Conservation (phyloP, 2,888 invertebrate genomes). For the Plebejus anna region DNA sequence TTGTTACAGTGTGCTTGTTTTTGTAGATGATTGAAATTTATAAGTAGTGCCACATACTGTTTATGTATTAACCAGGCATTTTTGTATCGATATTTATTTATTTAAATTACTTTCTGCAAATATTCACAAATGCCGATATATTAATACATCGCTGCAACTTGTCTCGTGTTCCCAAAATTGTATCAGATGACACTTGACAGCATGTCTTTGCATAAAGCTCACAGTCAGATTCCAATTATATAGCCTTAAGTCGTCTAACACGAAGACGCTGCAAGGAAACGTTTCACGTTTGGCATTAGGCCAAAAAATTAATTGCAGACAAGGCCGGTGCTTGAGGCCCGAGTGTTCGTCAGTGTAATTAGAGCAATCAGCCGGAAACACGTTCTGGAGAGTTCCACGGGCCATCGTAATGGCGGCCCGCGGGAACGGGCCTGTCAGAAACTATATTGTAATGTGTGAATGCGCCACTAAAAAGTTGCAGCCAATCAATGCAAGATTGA, state of each 20-base stretch:
- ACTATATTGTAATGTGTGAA: neutral
- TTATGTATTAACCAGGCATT: too few species aligned
- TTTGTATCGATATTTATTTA: too few species aligned
- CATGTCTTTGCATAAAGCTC: neutral
- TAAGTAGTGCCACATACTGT: too few species aligned
- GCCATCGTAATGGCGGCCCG: constrained; percentile 19
- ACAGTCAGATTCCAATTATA: neutral
- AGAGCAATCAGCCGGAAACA: constrained; percentile 39
- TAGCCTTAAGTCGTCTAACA: neutral
- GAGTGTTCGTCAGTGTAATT: constrained; percentile 51
- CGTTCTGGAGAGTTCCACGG: constrained; percentile 28
- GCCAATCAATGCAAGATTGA: too few species aligned
- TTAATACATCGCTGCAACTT: too few species aligned
- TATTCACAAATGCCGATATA: too few species aligned
- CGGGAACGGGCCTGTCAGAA: neutral
- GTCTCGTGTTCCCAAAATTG: neutral
- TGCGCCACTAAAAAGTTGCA: neutral
- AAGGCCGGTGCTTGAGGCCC: constrained; percentile 43
- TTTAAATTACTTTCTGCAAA: too few species aligned
- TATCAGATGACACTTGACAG: neutral
- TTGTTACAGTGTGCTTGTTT: neutral
- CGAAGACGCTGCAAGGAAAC: neutral
- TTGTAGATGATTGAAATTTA: neutral
- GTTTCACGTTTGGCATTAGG: constrained; percentile 54
- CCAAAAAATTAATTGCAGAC: constrained; percentile 72